Evolutionary conservation across 2,888 invertebrate genomes (phyloP), one percentile per base, ranked within the genome.

Genomic region (Drosophila tanythrix): DNA sequence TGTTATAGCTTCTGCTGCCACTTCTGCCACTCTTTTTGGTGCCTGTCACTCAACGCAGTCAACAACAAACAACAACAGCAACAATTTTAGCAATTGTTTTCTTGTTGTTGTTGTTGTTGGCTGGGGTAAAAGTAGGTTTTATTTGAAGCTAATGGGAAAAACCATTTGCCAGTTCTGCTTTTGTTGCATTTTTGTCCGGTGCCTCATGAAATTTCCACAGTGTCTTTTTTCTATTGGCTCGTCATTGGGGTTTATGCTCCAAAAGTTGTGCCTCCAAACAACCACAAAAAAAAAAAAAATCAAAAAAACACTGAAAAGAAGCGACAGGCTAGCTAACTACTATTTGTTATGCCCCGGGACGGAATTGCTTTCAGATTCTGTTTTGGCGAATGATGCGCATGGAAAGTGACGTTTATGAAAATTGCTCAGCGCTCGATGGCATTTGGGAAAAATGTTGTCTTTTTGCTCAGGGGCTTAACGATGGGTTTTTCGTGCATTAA

Each of bases 51-150:
- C 76, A 73, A 66, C 59, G 68, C 55, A 66, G 66, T 50, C 59
- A 65, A 38, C 58, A 68, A 69, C 70, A 68, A 69, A 8, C 51
- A 70, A 53, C 57, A 66, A 55, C 63, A 38, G 38, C 40, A 57
- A 36, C 66, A 79, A 66, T 76, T 74, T 78, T 74, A 70, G 67
- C 81, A 82, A 87, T 86, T 86, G 80, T 74, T 81, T 86, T 69
- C 70, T 55, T 25, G 70, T 76, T 67, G 63, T 67, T 18, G 25
- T n/a, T 43, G 46, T 25, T 46, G 46, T 25, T 69, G 48, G 29
- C 36, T 53, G 63, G 31, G 71, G 85, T 81, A 89, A 87, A 87
- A 89, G 87, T 88, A 76, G 89, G 85, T 78, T 81, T 89, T 80
- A 76, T 78, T 79, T 66, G 76, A 75, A 86, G 72, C 78, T 79